These are phyloP conservation scores for Dysdera silvatica DNA, from an alignment of 1,140 invertebrate species.

Conservation along the genomic window DNA sequence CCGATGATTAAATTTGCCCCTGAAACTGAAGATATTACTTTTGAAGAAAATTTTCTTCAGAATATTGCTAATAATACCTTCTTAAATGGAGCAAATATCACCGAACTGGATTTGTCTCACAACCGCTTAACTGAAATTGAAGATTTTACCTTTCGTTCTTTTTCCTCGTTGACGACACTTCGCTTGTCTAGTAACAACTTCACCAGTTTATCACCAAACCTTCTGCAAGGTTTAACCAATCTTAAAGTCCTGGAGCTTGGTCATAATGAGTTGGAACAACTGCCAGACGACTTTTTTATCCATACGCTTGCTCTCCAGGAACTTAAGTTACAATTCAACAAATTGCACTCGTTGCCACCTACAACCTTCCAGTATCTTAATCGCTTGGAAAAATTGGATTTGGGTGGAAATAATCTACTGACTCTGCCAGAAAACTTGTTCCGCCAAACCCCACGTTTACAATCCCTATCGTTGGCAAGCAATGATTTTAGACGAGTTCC, in stretches of 20 bases:
- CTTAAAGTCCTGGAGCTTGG: constrained; percentile 9
- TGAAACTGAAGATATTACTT: not conserved
- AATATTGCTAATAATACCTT: not conserved
- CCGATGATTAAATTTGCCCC: not conserved
- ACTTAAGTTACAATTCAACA: constrained; percentile 9
- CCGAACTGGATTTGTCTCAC: constrained; percentile 1
- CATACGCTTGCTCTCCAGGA: not conserved
- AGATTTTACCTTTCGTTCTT: not conserved
- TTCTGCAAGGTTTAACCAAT: constrained; percentile 3
- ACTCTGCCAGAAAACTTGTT: constrained; percentile 6
- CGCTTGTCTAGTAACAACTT: constrained; percentile 4
- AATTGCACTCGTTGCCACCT: not conserved
- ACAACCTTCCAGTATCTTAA: not conserved
- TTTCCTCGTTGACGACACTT: not conserved
- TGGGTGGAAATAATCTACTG: constrained; percentile 10
- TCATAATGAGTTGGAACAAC: not conserved
- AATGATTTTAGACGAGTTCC: constrained; percentile 21
- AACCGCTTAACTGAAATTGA: not conserved
- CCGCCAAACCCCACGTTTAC: not conserved
- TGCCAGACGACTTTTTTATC: not conserved
- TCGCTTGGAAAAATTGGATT: constrained; percentile 8
- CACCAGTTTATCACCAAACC: not conserved
- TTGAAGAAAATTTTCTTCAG: not conserved
- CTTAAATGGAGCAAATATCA: not conserved
- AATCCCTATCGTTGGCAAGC: not conserved